Conservation (phyloP, 1,140 invertebrate species). For the Nephila pilipes region DNA sequence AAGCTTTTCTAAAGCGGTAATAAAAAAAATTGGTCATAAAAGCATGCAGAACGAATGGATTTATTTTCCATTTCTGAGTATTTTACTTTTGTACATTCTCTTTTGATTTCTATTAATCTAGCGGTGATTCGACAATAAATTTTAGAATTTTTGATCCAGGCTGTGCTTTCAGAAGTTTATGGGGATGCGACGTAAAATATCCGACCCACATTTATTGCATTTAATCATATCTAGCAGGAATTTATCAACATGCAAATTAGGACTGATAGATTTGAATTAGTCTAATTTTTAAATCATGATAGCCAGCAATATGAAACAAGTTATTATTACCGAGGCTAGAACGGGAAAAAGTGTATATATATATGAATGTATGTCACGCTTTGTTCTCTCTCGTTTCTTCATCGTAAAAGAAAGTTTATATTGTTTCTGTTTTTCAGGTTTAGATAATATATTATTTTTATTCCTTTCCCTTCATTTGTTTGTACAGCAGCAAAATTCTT, state of each 20-base stretch:
- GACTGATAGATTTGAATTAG: neutral
- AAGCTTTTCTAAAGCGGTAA: constrained; percentile 24
- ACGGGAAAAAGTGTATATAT: neutral
- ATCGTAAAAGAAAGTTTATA: neutral
- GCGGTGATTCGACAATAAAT: constrained; percentile 11
- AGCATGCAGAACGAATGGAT: constrained; percentile 25
- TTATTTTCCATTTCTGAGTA: constrained; percentile 48
- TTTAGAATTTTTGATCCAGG: neutral
- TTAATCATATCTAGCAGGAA: constrained; percentile 17
- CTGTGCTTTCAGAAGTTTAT: constrained; percentile 10
- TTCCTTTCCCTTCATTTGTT: neutral
- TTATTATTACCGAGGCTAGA: neutral
- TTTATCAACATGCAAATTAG: neutral
- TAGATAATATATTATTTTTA: neutral
- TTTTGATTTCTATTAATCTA: neutral
- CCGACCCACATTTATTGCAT: neutral
- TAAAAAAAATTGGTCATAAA: constrained; percentile 45
- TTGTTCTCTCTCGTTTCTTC: neutral
- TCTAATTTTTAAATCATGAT: neutral
- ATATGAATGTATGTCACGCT: neutral
- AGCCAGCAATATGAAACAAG: neutral
- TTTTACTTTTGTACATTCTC: constrained; percentile 23
- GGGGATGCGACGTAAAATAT: neutral
- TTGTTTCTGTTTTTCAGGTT: neutral
- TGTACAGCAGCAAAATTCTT: too few species aligned